A percentile compares a stretch with the other conserved stretches of the same genome.
Conservation (phyloP, 2,888 invertebrate genomes). For the Synanthedon formicaeformis region DNA sequence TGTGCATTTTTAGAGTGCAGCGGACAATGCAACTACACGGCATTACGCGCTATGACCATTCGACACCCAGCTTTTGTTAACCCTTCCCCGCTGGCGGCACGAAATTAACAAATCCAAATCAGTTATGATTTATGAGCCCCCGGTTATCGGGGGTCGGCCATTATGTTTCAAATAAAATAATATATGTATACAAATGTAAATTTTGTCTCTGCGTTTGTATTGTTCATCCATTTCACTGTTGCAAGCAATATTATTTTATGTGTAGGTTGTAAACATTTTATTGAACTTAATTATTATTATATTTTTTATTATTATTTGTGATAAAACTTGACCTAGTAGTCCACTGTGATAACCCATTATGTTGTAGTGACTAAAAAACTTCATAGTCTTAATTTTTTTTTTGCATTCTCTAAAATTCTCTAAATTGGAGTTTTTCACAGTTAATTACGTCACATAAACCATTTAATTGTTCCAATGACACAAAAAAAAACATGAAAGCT, state of each 20-base stretch:
- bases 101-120: constrained; percentile 59
- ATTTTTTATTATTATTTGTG: too few species aligned
- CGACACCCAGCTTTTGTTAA: constrained; percentile 21
- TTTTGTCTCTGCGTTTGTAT: constrained; percentile 19
- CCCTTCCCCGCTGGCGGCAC: constrained; percentile 28
- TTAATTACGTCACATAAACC: too few species aligned
- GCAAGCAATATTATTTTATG: constrained; percentile 3
- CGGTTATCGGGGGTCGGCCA: constrained; percentile 34
- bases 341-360: too few species aligned
- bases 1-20: constrained; percentile 41
- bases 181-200: constrained; percentile 41
- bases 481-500: too few species aligned
- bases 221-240: constrained; percentile 8
- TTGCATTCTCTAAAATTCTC: too few species aligned
- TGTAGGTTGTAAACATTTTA: constrained; percentile 7
- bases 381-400: too few species aligned
- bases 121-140: constrained; percentile 55
- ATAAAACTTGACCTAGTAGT: too few species aligned
- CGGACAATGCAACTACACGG: constrained; percentile 20
- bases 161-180: constrained; percentile 41
- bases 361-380: too few species aligned
- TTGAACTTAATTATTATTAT: neutral
- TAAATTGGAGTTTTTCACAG: too few species aligned
- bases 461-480: too few species aligned
- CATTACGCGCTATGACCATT: constrained; percentile 18